phyloP scores from a whole-genome alignment of 2,888 invertebrate species.

The Tuta absoluta region DNA sequence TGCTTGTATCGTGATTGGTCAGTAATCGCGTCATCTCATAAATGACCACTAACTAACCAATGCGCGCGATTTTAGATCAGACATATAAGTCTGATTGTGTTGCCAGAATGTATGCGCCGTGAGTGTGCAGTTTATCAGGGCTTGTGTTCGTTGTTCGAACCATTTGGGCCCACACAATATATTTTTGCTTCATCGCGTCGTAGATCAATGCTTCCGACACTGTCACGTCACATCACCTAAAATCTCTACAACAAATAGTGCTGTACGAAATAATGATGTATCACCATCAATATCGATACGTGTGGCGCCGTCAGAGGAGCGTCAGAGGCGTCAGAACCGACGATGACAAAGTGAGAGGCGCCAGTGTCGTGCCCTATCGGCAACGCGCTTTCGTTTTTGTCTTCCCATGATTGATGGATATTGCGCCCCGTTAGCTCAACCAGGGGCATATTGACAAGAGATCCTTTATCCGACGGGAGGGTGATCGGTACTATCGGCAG shows the following conservation, averaged over 20 bases:
- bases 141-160: no score
- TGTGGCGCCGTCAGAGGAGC: slow-evolving; percentile 25
- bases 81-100: no score
- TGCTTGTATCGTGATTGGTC: no score
- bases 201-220: background rate
- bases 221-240: background rate
- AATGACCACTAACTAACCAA: no score
- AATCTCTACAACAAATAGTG: slow-evolving; percentile 17
- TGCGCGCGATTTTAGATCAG: no score
- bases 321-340: slow-evolving; percentile 28
- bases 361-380: slow-evolving; percentile 62
- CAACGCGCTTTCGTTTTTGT: slow-evolving; percentile 63
- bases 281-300: slow-evolving; percentile 22
- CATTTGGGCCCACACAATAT: background rate
- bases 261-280: slow-evolving; percentile 18
- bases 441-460: slow-evolving; percentile 54
- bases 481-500: background rate
- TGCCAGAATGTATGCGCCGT: no score
- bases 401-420: slow-evolving; percentile 65
- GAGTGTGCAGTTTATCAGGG: no score
- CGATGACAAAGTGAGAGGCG: slow-evolving; percentile 57
- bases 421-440: slow-evolving; percentile 46
- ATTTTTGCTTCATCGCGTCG: background rate
- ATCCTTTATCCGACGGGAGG: slow-evolving; percentile 39
- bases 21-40: no score